A percentile compares a stretch with the other conserved stretches of the same genome.
These are phyloP conservation scores for Metalampra italica DNA, from an alignment of 2,888 invertebrate genomes.

Conservation along the genomic window DNA sequence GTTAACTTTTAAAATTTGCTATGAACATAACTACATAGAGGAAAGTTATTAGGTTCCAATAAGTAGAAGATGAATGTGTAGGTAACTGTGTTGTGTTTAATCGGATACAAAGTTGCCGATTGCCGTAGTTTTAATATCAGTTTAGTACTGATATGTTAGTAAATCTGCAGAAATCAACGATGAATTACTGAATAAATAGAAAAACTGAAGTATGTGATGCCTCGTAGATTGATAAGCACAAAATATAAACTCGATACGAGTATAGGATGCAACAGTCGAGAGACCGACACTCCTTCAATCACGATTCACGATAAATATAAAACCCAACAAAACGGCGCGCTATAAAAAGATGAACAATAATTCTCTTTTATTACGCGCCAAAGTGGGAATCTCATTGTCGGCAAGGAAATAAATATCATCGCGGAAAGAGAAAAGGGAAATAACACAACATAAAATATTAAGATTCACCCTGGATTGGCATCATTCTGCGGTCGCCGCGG, in stretches of 20 bases:
- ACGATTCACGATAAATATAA: constrained; percentile 56
- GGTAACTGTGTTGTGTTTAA: too few species aligned
- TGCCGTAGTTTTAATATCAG: too few species aligned
- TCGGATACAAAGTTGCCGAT: too few species aligned
- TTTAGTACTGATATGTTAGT: too few species aligned
- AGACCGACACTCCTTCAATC: constrained; percentile 54
- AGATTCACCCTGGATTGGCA: constrained; percentile 77
- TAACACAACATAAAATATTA: constrained; percentile 79
- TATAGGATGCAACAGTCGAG: constrained; percentile 1
- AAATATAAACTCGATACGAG: too few species aligned
- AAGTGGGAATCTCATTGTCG: constrained; percentile 78
- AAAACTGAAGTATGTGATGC: too few species aligned
- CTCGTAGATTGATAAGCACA: too few species aligned
- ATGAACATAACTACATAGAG: background rate
- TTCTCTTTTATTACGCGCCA: constrained; percentile 77
- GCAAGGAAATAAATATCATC: constrained; percentile 75
- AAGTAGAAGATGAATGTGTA: too few species aligned
- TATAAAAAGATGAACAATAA: constrained; percentile 77
- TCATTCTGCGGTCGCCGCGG: constrained; percentile 71
- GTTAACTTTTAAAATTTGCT: background rate
- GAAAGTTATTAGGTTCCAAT: too few species aligned
- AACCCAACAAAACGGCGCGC: constrained; percentile 67
- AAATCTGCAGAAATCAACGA: too few species aligned
- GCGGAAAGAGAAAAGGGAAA: constrained; percentile 74
- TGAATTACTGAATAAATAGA: too few species aligned